A percentile compares a stretch with the other conserved stretches of the same genome.
Conservation (phyloP, 2,888 invertebrate species). For the Andrena minutula region DNA sequence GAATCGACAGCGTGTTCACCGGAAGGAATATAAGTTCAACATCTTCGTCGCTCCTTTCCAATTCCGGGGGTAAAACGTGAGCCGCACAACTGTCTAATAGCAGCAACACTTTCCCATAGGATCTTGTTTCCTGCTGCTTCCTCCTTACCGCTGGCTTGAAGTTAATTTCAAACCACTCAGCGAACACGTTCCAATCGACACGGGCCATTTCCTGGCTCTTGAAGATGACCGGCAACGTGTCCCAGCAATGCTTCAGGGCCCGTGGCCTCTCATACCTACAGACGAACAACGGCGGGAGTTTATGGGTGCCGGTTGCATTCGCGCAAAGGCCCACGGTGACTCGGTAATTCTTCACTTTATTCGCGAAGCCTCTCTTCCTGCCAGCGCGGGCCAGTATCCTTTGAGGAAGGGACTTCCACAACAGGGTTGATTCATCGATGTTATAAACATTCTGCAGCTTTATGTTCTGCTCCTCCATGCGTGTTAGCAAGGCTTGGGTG, state of each 20-base stretch:
- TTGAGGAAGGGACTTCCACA: slow-evolving; percentile 1
- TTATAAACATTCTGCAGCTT: background rate
- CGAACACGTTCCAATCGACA: background rate
- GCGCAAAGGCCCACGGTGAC: background rate
- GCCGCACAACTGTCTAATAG: background rate
- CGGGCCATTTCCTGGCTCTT: background rate
- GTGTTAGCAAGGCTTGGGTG: background rate
- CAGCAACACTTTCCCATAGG: background rate
- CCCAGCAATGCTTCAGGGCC: slow-evolving; percentile 1
- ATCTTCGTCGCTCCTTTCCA: background rate
- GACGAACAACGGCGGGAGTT: background rate
- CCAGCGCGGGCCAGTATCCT: background rate
- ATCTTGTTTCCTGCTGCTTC: background rate
- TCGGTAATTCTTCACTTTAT: background rate
- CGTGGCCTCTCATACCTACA: background rate
- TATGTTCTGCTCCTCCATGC: background rate
- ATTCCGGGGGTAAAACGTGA: background rate
- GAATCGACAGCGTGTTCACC: background rate
- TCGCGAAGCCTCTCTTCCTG: background rate
- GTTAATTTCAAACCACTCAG: background rate
- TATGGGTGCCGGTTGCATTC: background rate
- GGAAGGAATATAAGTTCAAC: background rate
- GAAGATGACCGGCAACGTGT: background rate
- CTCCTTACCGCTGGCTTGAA: background rate
- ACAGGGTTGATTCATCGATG: background rate